A percentile compares a stretch with the other conserved stretches of the same genome.
Conservation (phyloP, 2,888 invertebrate species). For the Drosophila ezoana region DNA sequence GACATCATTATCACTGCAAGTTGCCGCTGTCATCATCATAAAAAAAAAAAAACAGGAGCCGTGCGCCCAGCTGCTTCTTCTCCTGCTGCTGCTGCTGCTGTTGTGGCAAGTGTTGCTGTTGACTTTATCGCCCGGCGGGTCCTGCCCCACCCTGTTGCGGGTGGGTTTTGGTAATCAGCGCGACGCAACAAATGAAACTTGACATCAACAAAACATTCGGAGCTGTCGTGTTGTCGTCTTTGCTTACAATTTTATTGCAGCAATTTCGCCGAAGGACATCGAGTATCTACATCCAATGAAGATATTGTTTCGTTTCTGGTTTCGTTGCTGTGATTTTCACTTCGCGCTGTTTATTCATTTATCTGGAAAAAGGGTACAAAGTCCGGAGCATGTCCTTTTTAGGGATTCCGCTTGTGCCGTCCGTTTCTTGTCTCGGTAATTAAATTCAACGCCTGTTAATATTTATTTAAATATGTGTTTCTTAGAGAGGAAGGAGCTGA, state of each 20-base stretch:
- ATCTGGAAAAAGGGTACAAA: conserved; percentile 4
- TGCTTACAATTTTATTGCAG: conserved; percentile 59
- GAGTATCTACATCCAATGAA: conserved; percentile 32
- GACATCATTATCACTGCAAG: conserved; percentile 59
- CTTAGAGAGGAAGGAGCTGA: conserved; percentile 8
- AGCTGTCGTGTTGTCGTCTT: conserved; percentile 25
- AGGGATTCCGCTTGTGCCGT: neutral
- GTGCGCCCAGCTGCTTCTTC: conserved; percentile 21
- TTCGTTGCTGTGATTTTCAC: conserved; percentile 16
- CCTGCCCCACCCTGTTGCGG: conserved; percentile 7
- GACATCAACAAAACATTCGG: conserved; percentile 56
- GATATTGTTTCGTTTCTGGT: conserved; percentile 32
- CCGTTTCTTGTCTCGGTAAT: conserved; percentile 47
- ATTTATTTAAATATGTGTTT: conserved; percentile 42
- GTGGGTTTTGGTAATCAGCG: conserved; percentile 52
- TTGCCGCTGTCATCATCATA: conserved; percentile 71
- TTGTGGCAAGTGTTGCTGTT: conserved; percentile 61
- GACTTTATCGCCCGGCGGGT: conserved; percentile 55
- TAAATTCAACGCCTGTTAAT: conserved; percentile 63
- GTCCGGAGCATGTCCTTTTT: conserved; percentile 3
- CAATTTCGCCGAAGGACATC: conserved; percentile 36
- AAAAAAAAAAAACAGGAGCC: conserved; percentile 49
- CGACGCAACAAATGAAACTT: conserved; percentile 63
- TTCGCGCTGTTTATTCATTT: conserved; percentile 24
- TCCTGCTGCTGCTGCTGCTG: conserved; percentile 10